Percentiles rank a stretch among this genome's conserved stretches.
Evolutionary conservation across 2,797 vertebrate genomes (phyloP).

Genomic region (Harpagifer antarcticus): DNA sequence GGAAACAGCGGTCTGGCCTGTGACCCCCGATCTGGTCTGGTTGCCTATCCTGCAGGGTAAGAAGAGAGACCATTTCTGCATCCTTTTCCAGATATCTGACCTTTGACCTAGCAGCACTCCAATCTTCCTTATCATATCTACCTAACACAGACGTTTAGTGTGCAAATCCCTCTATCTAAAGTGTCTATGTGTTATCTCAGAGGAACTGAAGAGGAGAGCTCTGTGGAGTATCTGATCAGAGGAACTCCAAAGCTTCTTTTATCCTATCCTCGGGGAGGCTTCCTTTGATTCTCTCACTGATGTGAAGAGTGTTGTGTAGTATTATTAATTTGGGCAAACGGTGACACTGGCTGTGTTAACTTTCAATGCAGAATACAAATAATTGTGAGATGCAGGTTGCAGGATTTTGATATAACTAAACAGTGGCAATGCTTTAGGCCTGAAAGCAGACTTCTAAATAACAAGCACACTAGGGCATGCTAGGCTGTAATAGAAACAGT

Average conservation of each 20-base stretch:
- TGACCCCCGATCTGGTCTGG: conserved; percentile 92
- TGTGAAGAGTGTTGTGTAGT: conserved; percentile 13
- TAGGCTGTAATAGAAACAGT: conserved; percentile 23
- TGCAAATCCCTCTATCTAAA: conserved; percentile 45
- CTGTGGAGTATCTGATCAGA: conserved; percentile 38
- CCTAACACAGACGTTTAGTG: conserved; percentile 32
- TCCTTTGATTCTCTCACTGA: conserved; percentile 29
- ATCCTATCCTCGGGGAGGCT: conserved; percentile 37
- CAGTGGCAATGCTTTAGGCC: not conserved
- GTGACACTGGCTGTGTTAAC: conserved; percentile 10
- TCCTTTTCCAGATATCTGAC: conserved; percentile 47
- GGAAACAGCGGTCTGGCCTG: conserved; percentile 93
- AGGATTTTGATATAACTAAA: conserved; percentile 14
- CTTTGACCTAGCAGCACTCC: conserved; percentile 41
- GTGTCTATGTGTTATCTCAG: conserved; percentile 40
- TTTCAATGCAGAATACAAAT: not conserved
- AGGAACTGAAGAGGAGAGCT: conserved; percentile 23
- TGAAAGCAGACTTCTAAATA: conserved; percentile 25
- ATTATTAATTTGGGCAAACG: conserved; percentile 37
- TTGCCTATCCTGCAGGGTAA: conserved; percentile 98
- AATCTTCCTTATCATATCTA: conserved; percentile 47
- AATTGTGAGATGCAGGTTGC: conserved; percentile 15
- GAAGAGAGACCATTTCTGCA: conserved; percentile 46
- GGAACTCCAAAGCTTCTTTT: conserved; percentile 34
- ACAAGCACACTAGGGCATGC: conserved; percentile 18